A percentile compares a stretch with the other conserved stretches of the same genome.
phyloP scores from a whole-genome alignment of 2,113 vertebrate genomes.

The Mastomys natalensis region DNA sequence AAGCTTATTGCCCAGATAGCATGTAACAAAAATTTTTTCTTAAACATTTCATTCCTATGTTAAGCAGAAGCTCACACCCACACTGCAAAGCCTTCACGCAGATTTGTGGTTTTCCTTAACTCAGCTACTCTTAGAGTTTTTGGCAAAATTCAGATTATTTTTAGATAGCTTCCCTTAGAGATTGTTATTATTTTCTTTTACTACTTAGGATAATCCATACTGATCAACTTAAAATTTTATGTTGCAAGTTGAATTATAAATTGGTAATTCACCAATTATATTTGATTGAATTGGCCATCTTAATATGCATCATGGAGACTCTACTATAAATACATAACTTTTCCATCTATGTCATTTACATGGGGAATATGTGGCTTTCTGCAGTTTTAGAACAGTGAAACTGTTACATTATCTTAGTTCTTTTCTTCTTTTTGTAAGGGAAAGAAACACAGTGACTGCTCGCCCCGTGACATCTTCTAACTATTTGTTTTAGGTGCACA shows the following conservation, averaged over 20 bases:
- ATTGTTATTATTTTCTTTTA: constrained; percentile 17
- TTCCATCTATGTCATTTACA: neutral
- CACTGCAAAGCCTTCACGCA: constrained; percentile 1
- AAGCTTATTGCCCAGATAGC: neutral
- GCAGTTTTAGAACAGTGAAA: neutral
- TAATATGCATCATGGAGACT: neutral
- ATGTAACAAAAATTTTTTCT: neutral
- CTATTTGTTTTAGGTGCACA: constrained; percentile 89
- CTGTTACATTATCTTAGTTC: constrained; percentile 4
- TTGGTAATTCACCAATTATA: neutral
- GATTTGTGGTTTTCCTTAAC: neutral
- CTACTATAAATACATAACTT: constrained; percentile 3
- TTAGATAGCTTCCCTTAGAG: neutral
- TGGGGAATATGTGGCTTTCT: neutral
- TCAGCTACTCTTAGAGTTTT: constrained; percentile 26
- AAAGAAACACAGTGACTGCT: constrained; percentile 1
- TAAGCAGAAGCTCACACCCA: neutral
- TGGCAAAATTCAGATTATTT: constrained; percentile 34
- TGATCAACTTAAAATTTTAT: constrained; percentile 26
- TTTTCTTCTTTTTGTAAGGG: neutral
- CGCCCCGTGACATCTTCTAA: constrained; percentile 42
- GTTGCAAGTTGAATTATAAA: neutral
- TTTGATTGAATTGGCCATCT: neutral
- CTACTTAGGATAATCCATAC: neutral
- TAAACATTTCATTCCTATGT: neutral